phyloP scores from a whole-genome alignment of 2,888 invertebrate genomes.

The Leptinotarsa haldemani region DNA sequence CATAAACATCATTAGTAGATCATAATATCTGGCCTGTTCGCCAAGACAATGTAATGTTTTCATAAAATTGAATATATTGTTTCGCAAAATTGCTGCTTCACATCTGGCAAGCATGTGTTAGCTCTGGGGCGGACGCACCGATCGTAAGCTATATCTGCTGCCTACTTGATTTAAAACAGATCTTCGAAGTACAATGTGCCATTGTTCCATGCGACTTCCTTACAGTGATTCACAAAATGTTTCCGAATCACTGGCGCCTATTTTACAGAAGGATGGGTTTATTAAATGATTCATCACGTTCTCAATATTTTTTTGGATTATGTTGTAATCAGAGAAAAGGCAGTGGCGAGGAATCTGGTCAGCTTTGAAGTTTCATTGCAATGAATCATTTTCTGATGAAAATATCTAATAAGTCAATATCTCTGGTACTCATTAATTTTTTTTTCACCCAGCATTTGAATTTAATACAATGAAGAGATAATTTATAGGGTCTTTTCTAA shows the following conservation, averaged over 20 bases:
- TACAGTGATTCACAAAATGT: slow-evolving; percentile 43
- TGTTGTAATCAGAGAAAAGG: neutral
- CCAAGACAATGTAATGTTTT: slow-evolving; percentile 45
- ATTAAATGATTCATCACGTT: neutral
- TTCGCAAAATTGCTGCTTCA: slow-evolving; percentile 46
- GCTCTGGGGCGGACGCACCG: slow-evolving; percentile 35
- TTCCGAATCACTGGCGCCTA: slow-evolving; percentile 21
- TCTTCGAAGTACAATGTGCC: slow-evolving; percentile 45
- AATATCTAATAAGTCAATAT: no score
- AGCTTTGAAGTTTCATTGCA: no score
- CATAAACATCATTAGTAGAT: slow-evolving; percentile 33
- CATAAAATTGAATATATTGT: slow-evolving; percentile 46
- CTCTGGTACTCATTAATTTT: no score
- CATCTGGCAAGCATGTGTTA: slow-evolving; percentile 41
- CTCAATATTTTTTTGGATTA: neutral
- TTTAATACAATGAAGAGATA: no score
- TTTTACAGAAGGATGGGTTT: neutral
- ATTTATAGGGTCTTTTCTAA: no score
- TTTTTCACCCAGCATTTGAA: no score
- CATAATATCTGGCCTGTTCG: slow-evolving; percentile 42
- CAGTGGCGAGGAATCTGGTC: no score
- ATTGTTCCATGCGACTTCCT: slow-evolving; percentile 45
- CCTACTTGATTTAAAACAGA: slow-evolving; percentile 49
- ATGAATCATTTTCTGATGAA: no score
- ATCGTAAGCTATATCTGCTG: slow-evolving; percentile 41